Evolutionary conservation across 2,888 invertebrate species (phyloP), one percentile per base, ranked within the genome.

Genomic region (Noctua fimbriata): DNA sequence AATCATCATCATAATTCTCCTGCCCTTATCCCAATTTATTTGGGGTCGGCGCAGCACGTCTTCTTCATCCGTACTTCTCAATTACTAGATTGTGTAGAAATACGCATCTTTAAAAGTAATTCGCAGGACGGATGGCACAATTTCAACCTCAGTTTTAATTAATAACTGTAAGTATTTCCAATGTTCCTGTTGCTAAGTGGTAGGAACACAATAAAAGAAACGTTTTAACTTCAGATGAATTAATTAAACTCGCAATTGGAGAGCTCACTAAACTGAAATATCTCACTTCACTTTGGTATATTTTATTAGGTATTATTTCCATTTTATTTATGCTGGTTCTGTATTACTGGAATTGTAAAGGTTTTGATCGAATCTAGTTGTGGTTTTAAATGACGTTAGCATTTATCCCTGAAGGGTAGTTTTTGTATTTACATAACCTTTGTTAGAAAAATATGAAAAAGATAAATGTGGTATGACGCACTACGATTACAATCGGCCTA

Each of bases 121-220:
- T 74, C 12, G 47, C 9, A 41, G 41, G 3, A 44, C 63, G 16
- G 28, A 63, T 72, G 44, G 72, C 74, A 63, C 65, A 55, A 67
- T 89, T 88, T 88, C 81, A 83, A 71, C 77, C 87, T 86, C 86
- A 86, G 86, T 86, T 92, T 93, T 91, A 94, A 94, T 94, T 94
- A 94, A 93, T 94, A 92, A 93, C 92, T 91, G 89, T 24, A 66
- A 67, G n/a, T 86, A 84, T 86, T 85, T 88, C 84, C 87, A 89
- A 89, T 91, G 90, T 90, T 90, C 88, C 86, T 87, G 86, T 88
- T 88, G 90, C 87, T 83, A 86, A 84, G 83, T 89, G 90, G 88
- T 85, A 75, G 76, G 76, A 76, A 86, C 79, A 90, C 88, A 92
- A 91, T 91, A 91, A 92, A 93, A 92, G 87, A 91, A 92, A 88